Conservation (phyloP, 2,113 vertebrate genomes). For the Catharus minimus region DNA sequence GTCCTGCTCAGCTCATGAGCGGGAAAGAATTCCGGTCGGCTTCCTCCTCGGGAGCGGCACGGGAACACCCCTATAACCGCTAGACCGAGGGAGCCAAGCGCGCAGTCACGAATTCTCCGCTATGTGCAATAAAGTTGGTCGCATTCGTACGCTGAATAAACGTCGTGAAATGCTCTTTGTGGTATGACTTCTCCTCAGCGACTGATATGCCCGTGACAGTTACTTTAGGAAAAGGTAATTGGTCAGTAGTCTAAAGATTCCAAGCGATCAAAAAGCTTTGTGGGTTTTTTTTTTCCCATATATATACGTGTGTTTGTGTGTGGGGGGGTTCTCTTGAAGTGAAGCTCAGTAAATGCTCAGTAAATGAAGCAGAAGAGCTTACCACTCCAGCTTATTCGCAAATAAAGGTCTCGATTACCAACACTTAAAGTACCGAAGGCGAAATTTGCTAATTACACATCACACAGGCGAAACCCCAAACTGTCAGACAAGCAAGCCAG, state of each 20-base stretch:
- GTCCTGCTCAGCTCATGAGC: not conserved
- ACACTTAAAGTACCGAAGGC: not conserved
- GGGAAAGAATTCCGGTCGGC: not conserved
- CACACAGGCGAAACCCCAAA: not conserved
- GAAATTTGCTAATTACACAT: not conserved
- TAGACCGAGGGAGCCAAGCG: not conserved
- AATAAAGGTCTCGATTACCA: constrained; percentile 2
- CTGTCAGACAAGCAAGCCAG: not conserved
- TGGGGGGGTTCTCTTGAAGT: not conserved
- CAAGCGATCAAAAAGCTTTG: not conserved
- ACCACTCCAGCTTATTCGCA: not conserved
- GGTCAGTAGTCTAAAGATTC: not conserved
- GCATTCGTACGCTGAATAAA: not conserved
- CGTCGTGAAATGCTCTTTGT: not conserved
- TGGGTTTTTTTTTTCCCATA: too few species aligned
- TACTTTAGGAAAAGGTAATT: not conserved
- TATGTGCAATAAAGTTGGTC: not conserved
- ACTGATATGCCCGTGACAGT: not conserved
- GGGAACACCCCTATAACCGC: not conserved
- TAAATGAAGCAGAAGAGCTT: not conserved
- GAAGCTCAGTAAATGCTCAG: not conserved
- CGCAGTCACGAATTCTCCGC: not conserved
- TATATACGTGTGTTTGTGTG: too few species aligned
- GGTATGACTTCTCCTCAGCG: not conserved
- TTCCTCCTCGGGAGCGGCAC: not conserved